phyloP scores from a whole-genome alignment of 35 echinoderm and acorn worm genomes.

The Heliocidaris tuberculata region DNA sequence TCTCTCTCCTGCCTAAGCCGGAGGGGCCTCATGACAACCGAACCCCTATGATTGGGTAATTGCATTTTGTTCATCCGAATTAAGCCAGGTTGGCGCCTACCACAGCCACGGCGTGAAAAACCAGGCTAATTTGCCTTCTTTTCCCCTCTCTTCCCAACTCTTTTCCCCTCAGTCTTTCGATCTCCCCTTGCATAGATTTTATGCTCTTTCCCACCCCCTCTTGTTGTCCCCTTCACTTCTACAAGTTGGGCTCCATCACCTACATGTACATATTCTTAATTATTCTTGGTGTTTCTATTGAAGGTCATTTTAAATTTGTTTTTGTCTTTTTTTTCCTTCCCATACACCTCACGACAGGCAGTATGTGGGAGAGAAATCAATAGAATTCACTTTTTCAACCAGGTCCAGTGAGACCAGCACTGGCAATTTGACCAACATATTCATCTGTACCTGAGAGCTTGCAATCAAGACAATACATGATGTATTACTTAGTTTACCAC shows the following conservation, averaged over 20 bases:
- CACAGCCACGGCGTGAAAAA: constrained; percentile 41
- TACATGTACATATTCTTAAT: background rate
- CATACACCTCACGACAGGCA: no score
- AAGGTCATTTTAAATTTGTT: background rate
- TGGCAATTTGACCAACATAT: no score
- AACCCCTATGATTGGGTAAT: constrained; percentile 51
- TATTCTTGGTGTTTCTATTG: background rate
- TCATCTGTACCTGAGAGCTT: no score
- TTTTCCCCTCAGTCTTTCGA: background rate
- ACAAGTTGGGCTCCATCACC: background rate
- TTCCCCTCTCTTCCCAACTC: background rate
- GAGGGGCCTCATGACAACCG: constrained; percentile 42
- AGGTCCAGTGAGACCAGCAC: no score
- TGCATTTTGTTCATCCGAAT: constrained; percentile 54
- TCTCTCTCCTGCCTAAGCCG: constrained; percentile 12
- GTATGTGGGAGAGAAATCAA: background rate
- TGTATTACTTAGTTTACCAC: no score
- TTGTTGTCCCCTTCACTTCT: background rate
- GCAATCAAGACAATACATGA: no score
- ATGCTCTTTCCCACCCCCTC: background rate
- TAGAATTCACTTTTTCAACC: no score
- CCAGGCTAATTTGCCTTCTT: constrained; percentile 40
- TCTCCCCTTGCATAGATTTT: background rate
- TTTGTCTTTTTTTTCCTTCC: background rate
- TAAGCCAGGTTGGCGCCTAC: constrained; percentile 48